Evolutionary conservation across 2,888 invertebrate genomes (phyloP).

Genomic region (Electrophaes corylata): DNA sequence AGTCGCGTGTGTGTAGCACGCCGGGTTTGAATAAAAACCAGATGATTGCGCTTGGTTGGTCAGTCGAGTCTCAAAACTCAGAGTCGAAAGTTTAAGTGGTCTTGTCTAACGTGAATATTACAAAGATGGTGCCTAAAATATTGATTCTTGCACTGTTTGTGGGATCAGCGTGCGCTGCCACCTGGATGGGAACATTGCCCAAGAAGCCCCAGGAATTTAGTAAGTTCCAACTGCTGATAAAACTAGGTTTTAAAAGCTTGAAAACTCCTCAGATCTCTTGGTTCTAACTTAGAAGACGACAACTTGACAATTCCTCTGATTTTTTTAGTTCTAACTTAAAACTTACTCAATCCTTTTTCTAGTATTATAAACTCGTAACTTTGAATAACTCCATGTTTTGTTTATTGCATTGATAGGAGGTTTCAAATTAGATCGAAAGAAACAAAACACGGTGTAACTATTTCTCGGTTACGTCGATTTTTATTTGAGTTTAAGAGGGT

Average conservation of each 20-base stretch:
- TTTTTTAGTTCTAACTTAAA: too few relatives aligned
- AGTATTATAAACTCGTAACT: too few relatives aligned
- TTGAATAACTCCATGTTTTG: too few relatives aligned
- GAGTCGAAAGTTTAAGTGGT: constrained; percentile 19
- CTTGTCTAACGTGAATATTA: constrained; percentile 13
- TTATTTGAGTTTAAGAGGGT: too few relatives aligned
- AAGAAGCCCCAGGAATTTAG: constrained; percentile 62
- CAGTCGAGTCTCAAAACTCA: constrained; percentile 57
- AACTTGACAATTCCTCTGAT: too few relatives aligned
- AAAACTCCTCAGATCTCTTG: neutral
- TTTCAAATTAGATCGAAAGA: too few relatives aligned
- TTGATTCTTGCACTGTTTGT: constrained; percentile 56
- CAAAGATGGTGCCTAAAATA: constrained; percentile 66
- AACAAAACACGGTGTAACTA: too few relatives aligned
- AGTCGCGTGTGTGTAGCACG: constrained; percentile 51
- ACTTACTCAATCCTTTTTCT: too few relatives aligned
- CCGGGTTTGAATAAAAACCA: constrained; percentile 68
- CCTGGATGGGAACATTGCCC: constrained; percentile 52
- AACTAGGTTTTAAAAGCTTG: neutral
- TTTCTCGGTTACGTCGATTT: too few relatives aligned
- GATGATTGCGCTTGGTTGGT: constrained; percentile 41
- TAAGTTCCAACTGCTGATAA: constrained; percentile 55
- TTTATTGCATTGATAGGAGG: too few relatives aligned
- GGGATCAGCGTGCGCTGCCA: constrained; percentile 59
- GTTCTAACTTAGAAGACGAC: too few relatives aligned